Evolutionary conservation across 1,140 invertebrate genomes (phyloP).

Genomic region (Leptopilina boulardi): DNA sequence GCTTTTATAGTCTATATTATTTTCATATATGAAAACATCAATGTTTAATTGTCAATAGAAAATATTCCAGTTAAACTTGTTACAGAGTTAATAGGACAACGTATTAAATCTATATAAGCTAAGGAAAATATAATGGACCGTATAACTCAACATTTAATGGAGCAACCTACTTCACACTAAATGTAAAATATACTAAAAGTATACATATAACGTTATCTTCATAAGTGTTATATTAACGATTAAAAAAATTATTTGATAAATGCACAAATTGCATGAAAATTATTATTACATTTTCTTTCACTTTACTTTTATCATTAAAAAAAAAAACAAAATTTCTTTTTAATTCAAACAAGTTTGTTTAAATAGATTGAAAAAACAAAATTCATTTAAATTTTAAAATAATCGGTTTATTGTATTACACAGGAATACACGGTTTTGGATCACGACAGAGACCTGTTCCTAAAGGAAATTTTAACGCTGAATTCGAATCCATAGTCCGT

Average conservation of each 20-base stretch:
- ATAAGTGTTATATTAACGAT: neutral
- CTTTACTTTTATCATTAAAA: too few relatives aligned
- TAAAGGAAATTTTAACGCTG: too few relatives aligned
- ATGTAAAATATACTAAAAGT: neutral
- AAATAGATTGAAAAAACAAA: too few relatives aligned
- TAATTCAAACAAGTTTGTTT: too few relatives aligned
- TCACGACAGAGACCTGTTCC: too few relatives aligned
- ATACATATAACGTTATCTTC: conserved; percentile 1
- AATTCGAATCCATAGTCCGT: too few relatives aligned
- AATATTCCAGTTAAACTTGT: neutral
- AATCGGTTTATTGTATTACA: too few relatives aligned
- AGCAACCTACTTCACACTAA: conserved; percentile 7
- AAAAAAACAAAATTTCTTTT: too few relatives aligned
- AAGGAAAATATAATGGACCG: neutral
- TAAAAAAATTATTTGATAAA: neutral
- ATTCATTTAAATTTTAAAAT: too few relatives aligned
- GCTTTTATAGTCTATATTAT: neutral
- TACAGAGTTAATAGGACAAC: neutral
- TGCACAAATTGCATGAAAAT: neutral
- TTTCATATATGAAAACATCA: neutral
- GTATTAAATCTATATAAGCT: conserved; percentile 5
- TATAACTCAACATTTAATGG: conserved; percentile 16
- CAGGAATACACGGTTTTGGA: too few relatives aligned
- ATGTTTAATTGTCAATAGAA: neutral
- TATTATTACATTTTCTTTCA: too few relatives aligned